Evolutionary conservation across 2,888 invertebrate species (phyloP), one percentile per base, ranked within the genome.

Genomic region (Coenonympha glycerion): DNA sequence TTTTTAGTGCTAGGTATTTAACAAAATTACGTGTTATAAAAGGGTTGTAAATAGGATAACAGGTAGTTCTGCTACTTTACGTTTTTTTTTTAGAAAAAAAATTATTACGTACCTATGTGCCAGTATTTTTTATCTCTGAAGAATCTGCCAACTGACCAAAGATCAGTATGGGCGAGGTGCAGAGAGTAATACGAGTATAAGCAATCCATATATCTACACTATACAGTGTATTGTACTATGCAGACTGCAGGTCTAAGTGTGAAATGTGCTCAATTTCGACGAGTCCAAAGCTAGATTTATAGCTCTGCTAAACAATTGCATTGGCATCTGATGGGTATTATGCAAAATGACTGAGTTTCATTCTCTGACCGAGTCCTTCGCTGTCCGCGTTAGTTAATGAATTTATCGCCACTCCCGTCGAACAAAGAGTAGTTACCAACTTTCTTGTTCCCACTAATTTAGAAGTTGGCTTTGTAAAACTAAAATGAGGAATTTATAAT

Each of bases 351-450:
- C 8, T 5, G 31, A 44, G 31, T 44, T 44, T 44, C 42, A 44
- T 44, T 44, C 42, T 15, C 11, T 44, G 42, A 15, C 42, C 8
- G 31, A 28, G 42, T 44, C 30, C 30, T 44, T 15, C 31, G 31
- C 44, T 21, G 31, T 21, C 31, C 44, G 44, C 33, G 31, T 6
- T 33, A 44, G 44, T 31, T 33, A 44, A 44, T 31, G 44, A 44
- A 44, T 44, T 44, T 44, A 44, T 31, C 44, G 31, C 44, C 21
- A 21, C 31, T 44, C 31, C 19, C 33, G 13, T 15, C 21, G 31
- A 44, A 44, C 44, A 44, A 44, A 44, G 44, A 44, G 44, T 31
- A 9, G 44, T 44, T 44, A 19, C 31, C 33, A 44, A 44, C 44
- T 44, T 44, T 22, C 44, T 33, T 21, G 31, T 44, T 33, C 44